phyloP scores from a whole-genome alignment of 2,113 vertebrate genomes.

The Mustela lutreola region DNA sequence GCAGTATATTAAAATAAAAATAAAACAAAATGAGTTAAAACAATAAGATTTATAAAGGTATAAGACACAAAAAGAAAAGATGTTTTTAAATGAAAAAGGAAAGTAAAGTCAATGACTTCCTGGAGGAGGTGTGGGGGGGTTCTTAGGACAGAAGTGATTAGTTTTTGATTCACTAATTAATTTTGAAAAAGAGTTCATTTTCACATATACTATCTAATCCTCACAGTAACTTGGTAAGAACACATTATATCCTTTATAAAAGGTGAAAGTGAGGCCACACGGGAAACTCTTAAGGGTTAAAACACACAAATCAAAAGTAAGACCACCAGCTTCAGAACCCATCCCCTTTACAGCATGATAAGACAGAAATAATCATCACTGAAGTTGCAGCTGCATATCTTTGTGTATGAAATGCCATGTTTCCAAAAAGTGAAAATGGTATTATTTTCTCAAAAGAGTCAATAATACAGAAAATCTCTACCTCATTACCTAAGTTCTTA shows the following conservation, averaged over 20 bases:
- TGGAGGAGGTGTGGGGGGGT: neutral
- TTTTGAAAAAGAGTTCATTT: neutral
- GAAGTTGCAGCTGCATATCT: neutral
- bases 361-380: neutral
- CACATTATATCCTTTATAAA: neutral
- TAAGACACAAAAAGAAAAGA: neutral
- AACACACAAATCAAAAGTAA: neutral
- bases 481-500: neutral
- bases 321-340: neutral
- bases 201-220: neutral
- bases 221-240: constrained; percentile 34
- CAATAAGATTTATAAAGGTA: neutral
- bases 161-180: constrained; percentile 32
- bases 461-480: neutral
- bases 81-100: neutral
- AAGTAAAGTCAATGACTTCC: constrained; percentile 8
- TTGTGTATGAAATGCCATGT: neutral
- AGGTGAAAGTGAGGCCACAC: neutral
- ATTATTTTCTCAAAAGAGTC: neutral
- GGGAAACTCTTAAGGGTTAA: neutral
- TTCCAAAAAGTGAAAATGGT: neutral
- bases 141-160: neutral
- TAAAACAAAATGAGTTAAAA: neutral
- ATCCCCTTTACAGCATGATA: neutral
- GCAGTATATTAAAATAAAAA: neutral